Evolutionary conservation across 2,888 invertebrate species (phyloP).

Genomic region (Amphipoea oculea): DNA sequence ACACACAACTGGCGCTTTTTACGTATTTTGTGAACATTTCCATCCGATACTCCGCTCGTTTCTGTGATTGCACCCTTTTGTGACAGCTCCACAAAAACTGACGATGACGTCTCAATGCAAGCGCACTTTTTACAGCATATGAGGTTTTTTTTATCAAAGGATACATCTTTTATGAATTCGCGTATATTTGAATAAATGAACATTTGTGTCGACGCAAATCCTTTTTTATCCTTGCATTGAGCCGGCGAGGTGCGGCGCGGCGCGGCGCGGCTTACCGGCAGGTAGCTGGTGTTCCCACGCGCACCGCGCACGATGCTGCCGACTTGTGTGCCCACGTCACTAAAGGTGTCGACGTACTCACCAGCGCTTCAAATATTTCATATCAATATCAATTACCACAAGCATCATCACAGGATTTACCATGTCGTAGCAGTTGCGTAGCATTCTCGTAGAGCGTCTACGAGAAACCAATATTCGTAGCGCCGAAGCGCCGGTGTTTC

Average conservation of each 20-base stretch:
- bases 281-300: conserved; percentile 65
- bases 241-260: conserved; percentile 62
- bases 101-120: conserved; percentile 81
- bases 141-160: conserved; percentile 58
- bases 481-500: background rate
- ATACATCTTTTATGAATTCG: conserved; percentile 65
- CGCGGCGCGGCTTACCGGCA: conserved; percentile 67
- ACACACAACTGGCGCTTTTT: conserved; percentile 75
- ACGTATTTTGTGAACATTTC: conserved; percentile 66
- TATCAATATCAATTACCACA: background rate
- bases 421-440: conserved; percentile 55
- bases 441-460: conserved; percentile 61
- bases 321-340: background rate
- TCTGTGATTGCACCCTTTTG: conserved; percentile 78
- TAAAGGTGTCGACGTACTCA: background rate
- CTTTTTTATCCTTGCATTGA: conserved; percentile 68
- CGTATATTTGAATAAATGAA: conserved; percentile 73
- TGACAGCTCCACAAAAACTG: conserved; percentile 63
- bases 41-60: conserved; percentile 64
- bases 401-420: background rate
- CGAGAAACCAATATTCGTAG: conserved; percentile 20
- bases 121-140: conserved; percentile 53
- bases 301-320: background rate
- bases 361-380: conserved; percentile 13
- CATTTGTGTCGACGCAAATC: conserved; percentile 72